Evolutionary conservation across 2,113 vertebrate species (phyloP).

Genomic region (Cnemophilus loriae): DNA sequence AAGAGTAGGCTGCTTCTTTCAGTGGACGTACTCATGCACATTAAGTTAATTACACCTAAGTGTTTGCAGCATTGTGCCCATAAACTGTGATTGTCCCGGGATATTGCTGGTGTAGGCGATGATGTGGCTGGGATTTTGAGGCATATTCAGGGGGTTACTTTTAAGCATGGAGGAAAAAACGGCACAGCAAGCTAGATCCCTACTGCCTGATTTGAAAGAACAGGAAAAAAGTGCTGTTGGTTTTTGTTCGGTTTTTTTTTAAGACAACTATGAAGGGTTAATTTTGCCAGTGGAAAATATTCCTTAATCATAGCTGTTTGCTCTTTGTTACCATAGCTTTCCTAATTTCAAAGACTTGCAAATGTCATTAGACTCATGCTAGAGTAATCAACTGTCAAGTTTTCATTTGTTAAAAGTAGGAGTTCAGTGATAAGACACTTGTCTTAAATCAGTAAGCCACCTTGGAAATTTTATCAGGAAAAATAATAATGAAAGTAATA

Average conservation of each 20-base stretch:
- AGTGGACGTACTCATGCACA: background rate
- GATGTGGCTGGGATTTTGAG: background rate
- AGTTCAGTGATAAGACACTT: background rate
- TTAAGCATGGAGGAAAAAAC: fast-evolving
- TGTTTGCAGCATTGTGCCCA: background rate
- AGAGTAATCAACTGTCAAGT: background rate
- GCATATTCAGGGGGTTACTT: background rate
- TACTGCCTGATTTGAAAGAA: background rate
- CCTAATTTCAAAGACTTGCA: background rate
- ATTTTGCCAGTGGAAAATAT: background rate
- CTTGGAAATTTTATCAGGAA: background rate
- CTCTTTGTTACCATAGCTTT: background rate
- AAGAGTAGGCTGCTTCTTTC: background rate
- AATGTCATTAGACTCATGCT: background rate
- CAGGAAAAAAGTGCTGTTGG: fast-evolving
- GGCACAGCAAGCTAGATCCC: background rate
- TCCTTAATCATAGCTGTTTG: background rate
- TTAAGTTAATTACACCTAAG: background rate
- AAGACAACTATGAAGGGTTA: background rate
- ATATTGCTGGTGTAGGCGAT: background rate
- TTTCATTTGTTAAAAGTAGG: background rate
- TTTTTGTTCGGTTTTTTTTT: background rate
- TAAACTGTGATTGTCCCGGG: background rate
- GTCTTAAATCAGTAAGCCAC: background rate
- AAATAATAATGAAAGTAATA: background rate